Conservation (phyloP, 2,888 invertebrate genomes). For the Hydraecia micacea region DNA sequence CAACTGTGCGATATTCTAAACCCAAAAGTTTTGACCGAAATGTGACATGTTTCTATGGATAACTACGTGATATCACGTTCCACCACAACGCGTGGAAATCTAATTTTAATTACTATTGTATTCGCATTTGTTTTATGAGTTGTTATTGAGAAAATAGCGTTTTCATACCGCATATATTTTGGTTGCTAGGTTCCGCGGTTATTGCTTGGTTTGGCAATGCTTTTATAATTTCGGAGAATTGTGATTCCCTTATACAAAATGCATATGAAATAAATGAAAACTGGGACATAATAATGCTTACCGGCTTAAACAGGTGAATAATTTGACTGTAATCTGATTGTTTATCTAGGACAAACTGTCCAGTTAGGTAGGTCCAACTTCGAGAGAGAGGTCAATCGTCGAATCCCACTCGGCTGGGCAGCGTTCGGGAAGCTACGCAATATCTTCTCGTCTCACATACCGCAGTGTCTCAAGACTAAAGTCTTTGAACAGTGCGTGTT, state of each 20-base stretch:
- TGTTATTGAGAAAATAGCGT: neutral
- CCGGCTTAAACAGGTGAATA: no score
- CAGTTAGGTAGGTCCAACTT: no score
- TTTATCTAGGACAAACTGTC: no score
- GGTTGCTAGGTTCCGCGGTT: neutral
- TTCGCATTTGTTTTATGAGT: neutral
- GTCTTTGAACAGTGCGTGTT: no score
- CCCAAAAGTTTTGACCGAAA: neutral
- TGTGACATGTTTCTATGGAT: neutral
- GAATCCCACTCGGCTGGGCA: no score
- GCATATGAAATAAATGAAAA: neutral
- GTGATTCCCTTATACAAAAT: neutral
- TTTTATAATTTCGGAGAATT: neutral
- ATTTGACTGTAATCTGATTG: no score
- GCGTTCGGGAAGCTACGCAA: no score
- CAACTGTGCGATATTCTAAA: neutral
- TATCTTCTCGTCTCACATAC: no score
- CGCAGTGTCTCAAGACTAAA: no score
- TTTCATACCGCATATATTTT: neutral
- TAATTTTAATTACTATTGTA: neutral
- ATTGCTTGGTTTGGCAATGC: neutral
- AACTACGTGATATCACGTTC: conserved; percentile 11
- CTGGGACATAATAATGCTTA: no score
- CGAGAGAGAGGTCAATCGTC: no score
- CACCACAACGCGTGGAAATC: neutral